These are phyloP conservation scores for Aethes cnicana DNA, from an alignment of 2,888 invertebrate genomes.

Conservation along the genomic window DNA sequence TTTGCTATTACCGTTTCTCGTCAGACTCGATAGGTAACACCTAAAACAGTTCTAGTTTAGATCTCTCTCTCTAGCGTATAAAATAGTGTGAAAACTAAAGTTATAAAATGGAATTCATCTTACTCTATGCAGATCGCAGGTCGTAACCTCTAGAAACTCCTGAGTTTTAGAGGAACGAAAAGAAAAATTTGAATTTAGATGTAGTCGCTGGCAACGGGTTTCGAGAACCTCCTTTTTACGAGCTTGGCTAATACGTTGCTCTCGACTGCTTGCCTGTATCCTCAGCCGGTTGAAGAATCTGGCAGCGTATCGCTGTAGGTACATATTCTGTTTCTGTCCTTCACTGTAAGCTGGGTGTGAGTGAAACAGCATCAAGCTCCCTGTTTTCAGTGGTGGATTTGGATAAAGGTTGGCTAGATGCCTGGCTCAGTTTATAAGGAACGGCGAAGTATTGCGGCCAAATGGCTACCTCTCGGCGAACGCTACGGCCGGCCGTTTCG, in stretches of 20 bases:
- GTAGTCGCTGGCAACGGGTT: conserved; percentile 66
- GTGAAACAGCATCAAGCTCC: conserved; percentile 7
- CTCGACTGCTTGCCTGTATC: conserved; percentile 47
- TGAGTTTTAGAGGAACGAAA: conserved; percentile 46
- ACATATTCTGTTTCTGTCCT: too few species aligned
- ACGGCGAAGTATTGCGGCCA: conserved; percentile 67
- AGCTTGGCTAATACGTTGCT: conserved; percentile 73
- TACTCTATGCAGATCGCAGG: conserved; percentile 64
- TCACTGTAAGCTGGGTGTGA: not conserved
- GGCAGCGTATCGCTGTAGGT: too few species aligned
- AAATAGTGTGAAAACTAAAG: conserved; percentile 56
- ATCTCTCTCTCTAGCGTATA: conserved; percentile 45
- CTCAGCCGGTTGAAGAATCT: too few species aligned
- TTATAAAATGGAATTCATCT: conserved; percentile 71
- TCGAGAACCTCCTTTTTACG: conserved; percentile 70
- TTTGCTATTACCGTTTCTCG: too few species aligned
- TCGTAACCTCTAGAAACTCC: conserved; percentile 44
- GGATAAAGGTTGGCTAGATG: conserved; percentile 21
- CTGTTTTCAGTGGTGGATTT: not conserved
- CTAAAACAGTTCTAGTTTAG: conserved; percentile 36
- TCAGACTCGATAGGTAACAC: conserved; percentile 34
- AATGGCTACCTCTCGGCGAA: conserved; percentile 74
- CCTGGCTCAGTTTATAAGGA: conserved; percentile 66
- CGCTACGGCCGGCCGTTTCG: conserved; percentile 70
- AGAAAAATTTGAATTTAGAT: conserved; percentile 79